Base-by-base conservation (phyloP, 2,797 vertebrate species). In the Thaleichthys pacificus region DNA sequence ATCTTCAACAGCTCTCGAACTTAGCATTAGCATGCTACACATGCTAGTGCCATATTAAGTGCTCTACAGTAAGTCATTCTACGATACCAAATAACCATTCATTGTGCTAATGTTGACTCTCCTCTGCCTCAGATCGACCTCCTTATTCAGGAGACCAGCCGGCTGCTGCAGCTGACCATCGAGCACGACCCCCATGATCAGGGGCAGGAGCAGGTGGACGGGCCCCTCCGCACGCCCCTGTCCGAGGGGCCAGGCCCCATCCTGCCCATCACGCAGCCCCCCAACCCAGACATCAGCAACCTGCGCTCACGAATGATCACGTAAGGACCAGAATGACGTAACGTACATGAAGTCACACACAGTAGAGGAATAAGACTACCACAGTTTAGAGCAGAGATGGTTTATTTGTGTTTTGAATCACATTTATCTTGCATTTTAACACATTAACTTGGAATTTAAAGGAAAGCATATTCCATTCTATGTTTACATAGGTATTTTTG, bases 131-230 rank as follows among this genome's bases (percentile, higher is more conserved):
- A 99, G 97, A 98, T 98, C 0, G 97, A 98, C 87, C 85, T 98
- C 80, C 92, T 99, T 75, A 96, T 99, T 86, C 96, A 98, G 86
- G 97, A 98, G 84, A 98, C 96, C 3, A 98, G 96, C 80, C 95
- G 95, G 4, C 91, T 96, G 80, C 94, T 99, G 69, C 96, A 98
- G 93, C 91, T 99, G 79, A 99, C 97, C 64, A 96, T 99, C 0
- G 97, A 99, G 51, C 97, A 98, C 0, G 96, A 98, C 89, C 97
- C 97, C 32, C 96, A 97, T 0, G 92, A 94, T 85, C 54, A 78
- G 49, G 3, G 91, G 78, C 88, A 89, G 0, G 91, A 91, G 4
- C 85, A 84, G 38, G 77, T 80, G 72, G 91, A 91, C 0, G 84
- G 82, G 0, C 83, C 87, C 21, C 76, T 90, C 38, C 84, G 77